Conservation (phyloP, 2,113 vertebrate species). For the Heterotilapia buettikoferi region DNA sequence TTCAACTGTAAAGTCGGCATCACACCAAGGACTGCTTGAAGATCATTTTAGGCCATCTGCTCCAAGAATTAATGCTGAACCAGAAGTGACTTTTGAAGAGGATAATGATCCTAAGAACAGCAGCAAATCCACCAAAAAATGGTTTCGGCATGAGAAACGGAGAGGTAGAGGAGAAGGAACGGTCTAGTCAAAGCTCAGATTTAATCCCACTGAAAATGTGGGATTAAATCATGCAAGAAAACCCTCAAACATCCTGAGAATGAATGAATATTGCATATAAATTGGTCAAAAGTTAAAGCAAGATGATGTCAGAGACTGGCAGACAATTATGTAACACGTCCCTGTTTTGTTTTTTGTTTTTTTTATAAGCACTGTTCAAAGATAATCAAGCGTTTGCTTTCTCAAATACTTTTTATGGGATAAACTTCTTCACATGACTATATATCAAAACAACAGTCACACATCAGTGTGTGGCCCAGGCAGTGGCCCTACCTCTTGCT, state of each 20-base stretch:
- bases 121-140: neutral
- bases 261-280: neutral
- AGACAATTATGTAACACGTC: neutral
- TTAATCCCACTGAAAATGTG: neutral
- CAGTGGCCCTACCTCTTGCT: neutral
- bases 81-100: neutral
- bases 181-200: rapidly evolving
- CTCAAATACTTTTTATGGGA: neutral
- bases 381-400: neutral
- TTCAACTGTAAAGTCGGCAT: neutral
- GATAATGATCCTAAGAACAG: neutral
- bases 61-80: neutral
- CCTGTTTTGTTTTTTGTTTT: neutral
- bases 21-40: neutral
- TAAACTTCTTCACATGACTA: neutral
- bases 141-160: neutral
- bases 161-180: neutral
- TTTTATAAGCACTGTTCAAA: neutral
- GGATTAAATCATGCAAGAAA: neutral
- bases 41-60: neutral
- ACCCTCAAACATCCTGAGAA: neutral
- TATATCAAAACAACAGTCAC: neutral
- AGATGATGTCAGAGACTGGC: neutral
- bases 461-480: neutral
- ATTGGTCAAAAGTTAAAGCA: neutral